Conservation (phyloP, 2,797 vertebrate species). For the Garrulus glandarius region DNA sequence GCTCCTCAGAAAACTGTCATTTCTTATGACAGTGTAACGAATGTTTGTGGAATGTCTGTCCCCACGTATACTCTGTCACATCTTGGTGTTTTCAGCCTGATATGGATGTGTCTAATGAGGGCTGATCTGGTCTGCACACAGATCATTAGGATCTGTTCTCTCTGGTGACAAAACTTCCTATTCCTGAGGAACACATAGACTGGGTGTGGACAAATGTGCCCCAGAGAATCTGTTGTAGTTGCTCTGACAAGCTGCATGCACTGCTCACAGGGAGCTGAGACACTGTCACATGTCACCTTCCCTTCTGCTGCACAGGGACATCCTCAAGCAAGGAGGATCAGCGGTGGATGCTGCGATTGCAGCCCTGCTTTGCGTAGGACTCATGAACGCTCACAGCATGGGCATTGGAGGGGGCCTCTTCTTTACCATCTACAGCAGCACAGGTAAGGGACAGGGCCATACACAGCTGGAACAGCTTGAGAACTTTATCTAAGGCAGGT, state of each 20-base stretch:
- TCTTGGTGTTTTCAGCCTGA: not conserved
- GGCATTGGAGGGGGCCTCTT: slow-evolving; percentile 94
- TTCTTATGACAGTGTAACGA: not conserved
- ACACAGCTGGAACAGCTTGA: not conserved
- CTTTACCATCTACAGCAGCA: slow-evolving; percentile 85
- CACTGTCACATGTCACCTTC: not conserved
- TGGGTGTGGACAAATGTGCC: not conserved
- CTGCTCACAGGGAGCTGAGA: not conserved
- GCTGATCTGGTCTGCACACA: not conserved
- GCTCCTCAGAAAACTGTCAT: not conserved
- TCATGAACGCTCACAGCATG: slow-evolving; percentile 91
- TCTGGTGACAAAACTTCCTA: not conserved
- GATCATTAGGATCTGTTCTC: not conserved
- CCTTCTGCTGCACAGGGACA: slow-evolving; percentile 77
- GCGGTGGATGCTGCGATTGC: slow-evolving; percentile 90
- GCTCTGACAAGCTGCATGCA: not conserved
- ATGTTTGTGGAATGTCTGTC: not conserved
- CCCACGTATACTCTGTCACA: not conserved
- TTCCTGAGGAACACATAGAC: not conserved
- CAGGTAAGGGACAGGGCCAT: slow-evolving; percentile 75
- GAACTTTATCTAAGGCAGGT: not conserved
- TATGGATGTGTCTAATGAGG: not conserved
- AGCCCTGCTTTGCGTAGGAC: slow-evolving; percentile 85
- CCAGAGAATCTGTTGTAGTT: not conserved
- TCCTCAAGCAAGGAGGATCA: slow-evolving; percentile 83